Evolutionary conservation across 2,888 invertebrate species (phyloP).

Genomic region (Caenorhabditis japonica): DNA sequence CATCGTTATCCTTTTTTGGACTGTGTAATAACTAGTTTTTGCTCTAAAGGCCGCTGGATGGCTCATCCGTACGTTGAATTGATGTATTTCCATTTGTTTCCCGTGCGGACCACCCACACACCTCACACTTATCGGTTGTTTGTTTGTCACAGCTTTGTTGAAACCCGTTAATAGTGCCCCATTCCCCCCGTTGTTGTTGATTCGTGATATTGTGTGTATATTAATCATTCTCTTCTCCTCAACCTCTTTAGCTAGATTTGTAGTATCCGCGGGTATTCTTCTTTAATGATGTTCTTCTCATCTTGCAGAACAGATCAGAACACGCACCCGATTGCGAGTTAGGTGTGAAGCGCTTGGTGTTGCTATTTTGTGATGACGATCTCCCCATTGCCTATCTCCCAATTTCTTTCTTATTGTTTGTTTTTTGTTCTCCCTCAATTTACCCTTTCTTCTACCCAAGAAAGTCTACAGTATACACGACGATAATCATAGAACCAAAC

Average conservation of each 20-base stretch:
- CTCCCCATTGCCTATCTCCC: constrained; percentile 30
- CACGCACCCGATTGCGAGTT: constrained; percentile 24
- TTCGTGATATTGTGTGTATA: constrained; percentile 47
- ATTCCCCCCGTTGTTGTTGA: constrained; percentile 52
- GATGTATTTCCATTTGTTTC: no score
- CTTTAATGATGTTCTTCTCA: constrained; percentile 32
- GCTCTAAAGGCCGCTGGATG: constrained; percentile 41
- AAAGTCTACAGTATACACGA: constrained; percentile 44
- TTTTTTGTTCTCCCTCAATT: background rate
- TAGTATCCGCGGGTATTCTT: constrained; percentile 26
- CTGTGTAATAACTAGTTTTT: constrained; percentile 16
- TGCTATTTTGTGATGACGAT: constrained; percentile 25
- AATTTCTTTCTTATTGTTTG: constrained; percentile 23
- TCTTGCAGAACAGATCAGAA: no score
- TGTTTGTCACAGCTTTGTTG: constrained; percentile 42
- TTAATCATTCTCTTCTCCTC: constrained; percentile 7
- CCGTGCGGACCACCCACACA: constrained; percentile 9
- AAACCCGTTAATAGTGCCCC: constrained; percentile 44
- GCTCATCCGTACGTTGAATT: no score
- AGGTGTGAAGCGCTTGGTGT: constrained; percentile 34
- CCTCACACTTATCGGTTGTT: constrained; percentile 33
- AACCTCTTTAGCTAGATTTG: constrained; percentile 5
- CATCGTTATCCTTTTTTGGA: constrained; percentile 14
- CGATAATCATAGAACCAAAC: constrained; percentile 46
- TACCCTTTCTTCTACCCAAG: background rate